Conservation (phyloP, 2,797 vertebrate genomes). For the Phataginus tricuspis region DNA sequence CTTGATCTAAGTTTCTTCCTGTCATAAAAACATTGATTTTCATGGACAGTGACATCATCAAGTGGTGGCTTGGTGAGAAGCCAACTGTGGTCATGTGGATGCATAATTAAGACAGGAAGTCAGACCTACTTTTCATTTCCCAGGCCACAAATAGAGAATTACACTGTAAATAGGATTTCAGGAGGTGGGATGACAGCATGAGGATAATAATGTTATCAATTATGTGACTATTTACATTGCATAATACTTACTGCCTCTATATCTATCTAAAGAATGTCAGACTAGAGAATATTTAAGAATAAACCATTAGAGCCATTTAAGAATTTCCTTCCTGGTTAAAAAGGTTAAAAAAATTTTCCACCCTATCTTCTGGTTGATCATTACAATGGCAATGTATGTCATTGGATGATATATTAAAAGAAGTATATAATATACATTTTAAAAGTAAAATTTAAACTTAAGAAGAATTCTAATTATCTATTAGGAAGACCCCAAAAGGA, state of each 20-base stretch:
- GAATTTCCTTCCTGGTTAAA: slow-evolving; percentile 23
- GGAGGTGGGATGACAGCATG: not conserved
- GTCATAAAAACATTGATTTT: not conserved
- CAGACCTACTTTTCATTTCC: slow-evolving; percentile 39
- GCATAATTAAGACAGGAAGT: slow-evolving; percentile 58
- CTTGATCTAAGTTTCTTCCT: not conserved
- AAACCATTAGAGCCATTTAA: slow-evolving; percentile 47
- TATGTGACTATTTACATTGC: slow-evolving; percentile 45
- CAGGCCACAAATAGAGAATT: slow-evolving; percentile 43
- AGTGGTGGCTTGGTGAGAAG: slow-evolving; percentile 1
- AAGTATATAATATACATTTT: not conserved
- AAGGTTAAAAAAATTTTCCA: slow-evolving; percentile 54
- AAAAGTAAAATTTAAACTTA: not conserved
- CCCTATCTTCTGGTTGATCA: slow-evolving; percentile 6
- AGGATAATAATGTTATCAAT: slow-evolving; percentile 18
- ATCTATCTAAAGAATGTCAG: slow-evolving; percentile 59
- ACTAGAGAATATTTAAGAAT: slow-evolving; percentile 16
- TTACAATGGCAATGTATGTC: not conserved
- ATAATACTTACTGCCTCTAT: slow-evolving; percentile 27
- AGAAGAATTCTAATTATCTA: slow-evolving; percentile 56
- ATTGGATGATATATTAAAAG: not conserved
- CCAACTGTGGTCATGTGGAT: not conserved
- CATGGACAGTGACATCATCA: not conserved
- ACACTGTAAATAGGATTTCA: slow-evolving; percentile 27
- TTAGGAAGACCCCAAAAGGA: not conserved